A percentile compares a stretch with the other conserved stretches of the same genome.
These are phyloP conservation scores for Stenichneumon culpator DNA, from an alignment of 2,888 invertebrate species.

Conservation along the genomic window DNA sequence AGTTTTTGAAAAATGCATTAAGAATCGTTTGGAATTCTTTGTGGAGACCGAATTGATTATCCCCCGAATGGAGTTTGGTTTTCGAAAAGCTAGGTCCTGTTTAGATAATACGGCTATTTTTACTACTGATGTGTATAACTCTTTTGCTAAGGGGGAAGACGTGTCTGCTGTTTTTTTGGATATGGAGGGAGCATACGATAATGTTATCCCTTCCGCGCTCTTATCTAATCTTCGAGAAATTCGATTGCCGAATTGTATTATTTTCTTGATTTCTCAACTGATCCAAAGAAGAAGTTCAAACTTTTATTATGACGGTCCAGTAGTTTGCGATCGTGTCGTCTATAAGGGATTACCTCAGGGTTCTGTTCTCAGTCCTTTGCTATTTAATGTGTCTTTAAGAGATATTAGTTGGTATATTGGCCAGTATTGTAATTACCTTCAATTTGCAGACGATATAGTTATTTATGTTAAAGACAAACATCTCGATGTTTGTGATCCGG, in stretches of 20 bases:
- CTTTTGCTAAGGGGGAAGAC: not conserved
- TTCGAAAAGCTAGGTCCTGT: not conserved
- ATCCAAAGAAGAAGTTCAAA: slow-evolving; percentile 4
- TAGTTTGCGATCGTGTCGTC: not conserved
- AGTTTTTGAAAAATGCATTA: not conserved
- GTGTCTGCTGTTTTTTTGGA: not conserved
- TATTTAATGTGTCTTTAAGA: slow-evolving; percentile 14
- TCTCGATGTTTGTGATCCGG: not conserved
- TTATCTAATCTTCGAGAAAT: not conserved
- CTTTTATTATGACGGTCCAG: not conserved
- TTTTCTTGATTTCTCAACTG: not conserved
- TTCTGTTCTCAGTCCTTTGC: not conserved
- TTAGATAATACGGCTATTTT: not conserved
- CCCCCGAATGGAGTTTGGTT: not conserved
- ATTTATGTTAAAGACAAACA: not conserved
- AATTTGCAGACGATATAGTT: slow-evolving; percentile 20
- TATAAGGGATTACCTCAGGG: slow-evolving; percentile 6
- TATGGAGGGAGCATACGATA: not conserved
- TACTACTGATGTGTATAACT: not conserved
- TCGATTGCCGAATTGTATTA: not conserved
- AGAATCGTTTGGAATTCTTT: not conserved
- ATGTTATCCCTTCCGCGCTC: not conserved
- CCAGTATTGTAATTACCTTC: not conserved
- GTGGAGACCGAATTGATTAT: not conserved
- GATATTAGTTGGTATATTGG: slow-evolving; percentile 4